Percentiles rank a stretch among this genome's conserved stretches.
Evolutionary conservation across 2,888 invertebrate genomes (phyloP).

Genomic region (Sympetrum striolatum): DNA sequence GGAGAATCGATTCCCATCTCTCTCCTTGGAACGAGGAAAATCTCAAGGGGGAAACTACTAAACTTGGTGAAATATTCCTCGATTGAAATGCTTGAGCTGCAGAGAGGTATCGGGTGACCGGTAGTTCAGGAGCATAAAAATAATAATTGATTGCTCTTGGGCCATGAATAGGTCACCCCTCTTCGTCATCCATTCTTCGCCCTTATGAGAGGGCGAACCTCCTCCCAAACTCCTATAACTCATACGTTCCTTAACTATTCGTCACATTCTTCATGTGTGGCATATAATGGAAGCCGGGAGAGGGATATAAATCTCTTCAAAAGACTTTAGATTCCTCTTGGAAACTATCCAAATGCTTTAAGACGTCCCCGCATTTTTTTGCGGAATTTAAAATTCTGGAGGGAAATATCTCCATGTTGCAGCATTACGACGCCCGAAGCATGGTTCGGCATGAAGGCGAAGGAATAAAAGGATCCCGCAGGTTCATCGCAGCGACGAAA

Average conservation of each 20-base stretch:
- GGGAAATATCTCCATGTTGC: background rate
- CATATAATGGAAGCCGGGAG: slow-evolving; percentile 25
- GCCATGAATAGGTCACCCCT: background rate
- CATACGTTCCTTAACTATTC: slow-evolving; percentile 28
- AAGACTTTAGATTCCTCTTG: slow-evolving; percentile 24
- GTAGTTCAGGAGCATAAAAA: background rate
- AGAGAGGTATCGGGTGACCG: background rate
- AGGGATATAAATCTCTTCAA: slow-evolving; percentile 5
- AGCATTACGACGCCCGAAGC: background rate
- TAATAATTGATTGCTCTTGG: background rate
- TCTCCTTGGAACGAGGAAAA: background rate
- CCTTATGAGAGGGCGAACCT: background rate
- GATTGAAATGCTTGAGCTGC: background rate
- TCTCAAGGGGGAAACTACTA: background rate
- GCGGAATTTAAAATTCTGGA: background rate
- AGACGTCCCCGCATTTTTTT: background rate
- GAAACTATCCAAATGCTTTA: slow-evolving; percentile 37
- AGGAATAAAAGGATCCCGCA: background rate
- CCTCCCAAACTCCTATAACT: slow-evolving; percentile 14
- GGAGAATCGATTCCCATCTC: no score
- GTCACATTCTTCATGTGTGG: slow-evolving; percentile 31
- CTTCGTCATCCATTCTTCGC: background rate
- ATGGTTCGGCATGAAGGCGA: background rate
- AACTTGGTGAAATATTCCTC: background rate
- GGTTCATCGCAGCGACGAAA: background rate